Evolutionary conservation across 2,797 vertebrate genomes (phyloP), one percentile per base, ranked within the genome.

Genomic region (Pterois miles): DNA sequence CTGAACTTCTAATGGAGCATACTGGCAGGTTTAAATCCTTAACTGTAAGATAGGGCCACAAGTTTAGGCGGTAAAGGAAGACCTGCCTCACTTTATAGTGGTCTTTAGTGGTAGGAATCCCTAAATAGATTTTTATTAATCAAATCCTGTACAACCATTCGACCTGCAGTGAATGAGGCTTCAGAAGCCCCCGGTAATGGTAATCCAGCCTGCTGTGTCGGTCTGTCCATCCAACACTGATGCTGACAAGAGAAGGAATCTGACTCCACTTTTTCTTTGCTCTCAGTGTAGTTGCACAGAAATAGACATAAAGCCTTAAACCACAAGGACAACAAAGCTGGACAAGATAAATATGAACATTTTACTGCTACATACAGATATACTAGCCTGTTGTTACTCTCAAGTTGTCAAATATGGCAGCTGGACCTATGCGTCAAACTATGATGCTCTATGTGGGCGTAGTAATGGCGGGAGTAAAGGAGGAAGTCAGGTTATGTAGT

Each of bases 321-420:
- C 38, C 5, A 40, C 38, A 40, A 40, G 16, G 14, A 40, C 38
- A 40, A 40, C 38, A 40, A 43, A 43, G 40, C 40, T 43, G 3
- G 40, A 43, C 40, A 48, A 3, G 7, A 7, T 3, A 48, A 48
- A n/a, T 8, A 48, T 48, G 43, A 48, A 48, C 43, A 48, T 48
- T 0, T 48, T 20, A 48, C 43, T 1, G 20, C 43, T 46, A 46
- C 20, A 7, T 46, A 46, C 20, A 4, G 43, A 8, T 46, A 8
- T 3, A 48, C 0, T 16, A 43, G 40, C 16, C 16, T 0, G 40
- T 43, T 43, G 40, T 18, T 16, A 43, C 0, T 18, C 40, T 16
- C 40, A 43, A 43, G 40, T 43, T 0, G 4, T 48, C 18, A 9
- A 48, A 48, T 48, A 48, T 2, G 8, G 43, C 20, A 48, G 20